Conservation (phyloP, 2,113 vertebrate genomes). For the Tringa solitaria region DNA sequence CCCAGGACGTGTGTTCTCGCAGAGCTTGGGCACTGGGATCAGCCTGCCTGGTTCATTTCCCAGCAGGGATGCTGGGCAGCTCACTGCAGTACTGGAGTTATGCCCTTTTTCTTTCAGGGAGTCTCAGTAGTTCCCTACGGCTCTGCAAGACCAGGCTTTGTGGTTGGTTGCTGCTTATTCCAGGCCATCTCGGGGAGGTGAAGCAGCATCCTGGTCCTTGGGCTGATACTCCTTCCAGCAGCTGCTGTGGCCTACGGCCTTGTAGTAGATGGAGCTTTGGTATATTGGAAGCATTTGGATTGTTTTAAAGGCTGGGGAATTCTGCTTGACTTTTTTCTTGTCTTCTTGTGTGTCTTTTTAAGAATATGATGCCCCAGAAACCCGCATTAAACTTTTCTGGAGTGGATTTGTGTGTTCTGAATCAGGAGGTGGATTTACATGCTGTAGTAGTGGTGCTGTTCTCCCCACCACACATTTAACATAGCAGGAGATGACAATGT, state of each 20-base stretch:
- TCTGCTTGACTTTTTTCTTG: neutral
- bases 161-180: neutral
- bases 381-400: constrained; percentile 13
- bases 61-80: neutral
- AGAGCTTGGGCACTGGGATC: neutral
- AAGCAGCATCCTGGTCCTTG: neutral
- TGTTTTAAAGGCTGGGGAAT: neutral
- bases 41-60: neutral
- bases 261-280: neutral
- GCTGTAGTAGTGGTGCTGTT: neutral
- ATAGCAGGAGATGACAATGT: neutral
- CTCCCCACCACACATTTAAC: neutral
- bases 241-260: neutral
- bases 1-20: rapidly evolving
- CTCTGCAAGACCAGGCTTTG: neutral
- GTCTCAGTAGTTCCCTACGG: neutral
- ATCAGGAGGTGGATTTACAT: neutral
- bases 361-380: neutral
- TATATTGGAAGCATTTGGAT: neutral
- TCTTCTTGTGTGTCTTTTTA: neutral
- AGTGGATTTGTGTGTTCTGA: neutral
- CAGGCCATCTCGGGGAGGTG: neutral
- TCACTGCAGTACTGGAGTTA: neutral
- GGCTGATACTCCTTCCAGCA: neutral
- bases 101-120: neutral